These are phyloP conservation scores for Protobothrops mucrosquamatus DNA, from an alignment of 2,113 vertebrate species.

Conservation along the genomic window DNA sequence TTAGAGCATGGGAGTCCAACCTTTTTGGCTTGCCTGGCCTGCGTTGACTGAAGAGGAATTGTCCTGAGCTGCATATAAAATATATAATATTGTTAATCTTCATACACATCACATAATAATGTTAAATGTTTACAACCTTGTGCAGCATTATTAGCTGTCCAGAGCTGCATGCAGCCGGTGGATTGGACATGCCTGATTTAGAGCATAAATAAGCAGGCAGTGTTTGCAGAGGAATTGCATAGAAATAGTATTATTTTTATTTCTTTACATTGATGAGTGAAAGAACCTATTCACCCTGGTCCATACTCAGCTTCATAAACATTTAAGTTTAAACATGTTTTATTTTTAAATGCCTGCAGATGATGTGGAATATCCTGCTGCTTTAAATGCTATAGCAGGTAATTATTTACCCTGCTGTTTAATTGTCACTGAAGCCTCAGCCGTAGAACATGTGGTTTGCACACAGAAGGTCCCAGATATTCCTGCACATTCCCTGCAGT, in stretches of 20 bases:
- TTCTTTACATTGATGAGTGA: neutral
- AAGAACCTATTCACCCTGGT: neutral
- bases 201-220: neutral
- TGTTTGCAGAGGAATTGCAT: neutral
- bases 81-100: neutral
- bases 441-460: neutral
- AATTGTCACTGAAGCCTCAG: neutral
- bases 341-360: neutral
- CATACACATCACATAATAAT: neutral
- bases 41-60: neutral
- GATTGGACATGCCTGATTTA: neutral
- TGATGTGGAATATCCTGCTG: neutral
- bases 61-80: neutral
- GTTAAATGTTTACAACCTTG: neutral
- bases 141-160: neutral
- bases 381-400: neutral
- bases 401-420: neutral
- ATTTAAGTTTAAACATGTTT: neutral
- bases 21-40: neutral
- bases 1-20: neutral
- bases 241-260: neutral
- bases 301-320: neutral
- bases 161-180: neutral
- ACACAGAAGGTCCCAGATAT: neutral
- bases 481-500: neutral